Evolutionary conservation across 2,797 vertebrate species (phyloP).

Genomic region (Helarctos malayanus): DNA sequence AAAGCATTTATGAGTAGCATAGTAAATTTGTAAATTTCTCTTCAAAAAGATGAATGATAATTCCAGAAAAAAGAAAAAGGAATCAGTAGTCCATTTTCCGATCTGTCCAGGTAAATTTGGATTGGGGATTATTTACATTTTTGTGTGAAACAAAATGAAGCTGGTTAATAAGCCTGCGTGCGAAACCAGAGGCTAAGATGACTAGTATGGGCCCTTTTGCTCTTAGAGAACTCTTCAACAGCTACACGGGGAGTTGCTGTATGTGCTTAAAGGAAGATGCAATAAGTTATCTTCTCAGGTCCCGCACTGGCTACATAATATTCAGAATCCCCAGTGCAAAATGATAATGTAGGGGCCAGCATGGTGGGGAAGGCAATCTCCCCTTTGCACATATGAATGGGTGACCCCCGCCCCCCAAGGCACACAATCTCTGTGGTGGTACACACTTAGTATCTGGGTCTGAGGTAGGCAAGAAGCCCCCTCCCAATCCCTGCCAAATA

Average conservation of each 20-base stretch:
- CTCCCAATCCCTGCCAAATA: not conserved
- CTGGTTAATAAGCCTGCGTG: not conserved
- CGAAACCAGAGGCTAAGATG: not conserved
- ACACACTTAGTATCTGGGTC: not conserved
- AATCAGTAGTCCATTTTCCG: not conserved
- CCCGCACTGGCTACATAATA: not conserved
- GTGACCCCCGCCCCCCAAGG: not conserved
- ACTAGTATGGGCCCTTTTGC: not conserved
- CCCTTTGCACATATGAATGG: not conserved
- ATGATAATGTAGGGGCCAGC: not conserved
- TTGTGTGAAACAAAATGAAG: not conserved
- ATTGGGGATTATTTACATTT: not conserved
- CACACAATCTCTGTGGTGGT: not conserved
- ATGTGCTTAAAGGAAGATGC: not conserved
- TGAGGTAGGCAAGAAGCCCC: not conserved
- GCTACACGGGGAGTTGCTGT: not conserved
- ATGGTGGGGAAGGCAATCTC: not conserved
- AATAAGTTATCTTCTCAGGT: not conserved
- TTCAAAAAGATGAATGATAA: not conserved
- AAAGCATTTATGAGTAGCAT: not conserved
- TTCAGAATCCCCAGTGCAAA: not conserved
- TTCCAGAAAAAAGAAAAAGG: not conserved
- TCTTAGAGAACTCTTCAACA: not conserved
- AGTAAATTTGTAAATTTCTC: not conserved
- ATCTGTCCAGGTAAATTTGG: not conserved